phyloP scores from a whole-genome alignment of 2,888 invertebrate species.

The Caenorhabditis sp. region DNA sequence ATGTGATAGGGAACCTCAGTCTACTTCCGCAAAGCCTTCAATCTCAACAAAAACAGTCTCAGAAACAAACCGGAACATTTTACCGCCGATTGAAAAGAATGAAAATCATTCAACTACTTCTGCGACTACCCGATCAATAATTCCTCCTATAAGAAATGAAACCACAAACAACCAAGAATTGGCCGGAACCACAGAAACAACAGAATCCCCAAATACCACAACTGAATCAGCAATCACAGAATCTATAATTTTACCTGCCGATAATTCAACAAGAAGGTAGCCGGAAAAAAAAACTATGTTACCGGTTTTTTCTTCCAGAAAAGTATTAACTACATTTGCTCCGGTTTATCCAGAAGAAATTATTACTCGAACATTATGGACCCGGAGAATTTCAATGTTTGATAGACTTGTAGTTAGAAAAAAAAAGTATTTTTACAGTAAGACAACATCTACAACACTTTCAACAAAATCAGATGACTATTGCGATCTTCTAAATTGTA shows the following conservation, averaged over 20 bases:
- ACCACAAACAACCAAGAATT: no score
- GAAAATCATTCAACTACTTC: no score
- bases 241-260: no score
- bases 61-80: background rate
- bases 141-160: no score
- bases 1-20: slow-evolving; percentile 45
- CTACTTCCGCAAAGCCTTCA: slow-evolving; percentile 5
- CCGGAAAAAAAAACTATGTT: slow-evolving; percentile 35
- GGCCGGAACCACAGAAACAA: no score
- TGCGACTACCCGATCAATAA: no score
- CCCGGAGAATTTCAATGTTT: background rate
- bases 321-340: slow-evolving; percentile 40
- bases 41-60: slow-evolving; percentile 17
- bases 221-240: no score
- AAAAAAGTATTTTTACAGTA: slow-evolving; percentile 46
- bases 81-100: no score
- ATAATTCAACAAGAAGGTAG: no score
- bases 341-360: slow-evolving; percentile 48
- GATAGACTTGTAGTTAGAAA: background rate
- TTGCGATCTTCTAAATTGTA: slow-evolving; percentile 76
- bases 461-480: slow-evolving; percentile 66
- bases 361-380: slow-evolving; percentile 9
- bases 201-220: no score
- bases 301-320: slow-evolving; percentile 23
- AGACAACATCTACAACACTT: slow-evolving; percentile 44